phyloP scores from a whole-genome alignment of 2,888 invertebrate genomes.

The Emmelina monodactyla region DNA sequence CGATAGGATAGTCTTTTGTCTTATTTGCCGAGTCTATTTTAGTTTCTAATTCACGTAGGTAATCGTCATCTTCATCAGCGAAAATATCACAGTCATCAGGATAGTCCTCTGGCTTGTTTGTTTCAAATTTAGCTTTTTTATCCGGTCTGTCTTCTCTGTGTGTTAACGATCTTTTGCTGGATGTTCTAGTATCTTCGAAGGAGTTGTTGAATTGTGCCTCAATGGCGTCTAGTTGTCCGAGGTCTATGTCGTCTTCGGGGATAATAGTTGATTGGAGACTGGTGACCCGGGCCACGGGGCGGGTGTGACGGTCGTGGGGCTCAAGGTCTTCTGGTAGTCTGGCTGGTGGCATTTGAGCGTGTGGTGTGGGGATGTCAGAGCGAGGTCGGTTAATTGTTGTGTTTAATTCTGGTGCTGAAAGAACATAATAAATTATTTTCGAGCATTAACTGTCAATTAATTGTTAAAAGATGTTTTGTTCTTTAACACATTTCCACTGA shows the following conservation, averaged over 20 bases:
- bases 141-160: constrained; percentile 25
- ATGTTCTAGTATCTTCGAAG: background rate
- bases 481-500: too few relatives aligned
- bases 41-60: constrained; percentile 37
- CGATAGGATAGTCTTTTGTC: constrained; percentile 16
- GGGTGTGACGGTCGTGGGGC: constrained; percentile 17
- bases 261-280: constrained; percentile 29
- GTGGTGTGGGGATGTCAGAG: constrained; percentile 30
- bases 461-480: too few relatives aligned
- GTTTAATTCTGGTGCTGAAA: constrained; percentile 28
- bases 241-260: constrained; percentile 40
- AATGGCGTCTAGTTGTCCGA: constrained; percentile 39
- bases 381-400: constrained; percentile 23
- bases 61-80: constrained; percentile 39
- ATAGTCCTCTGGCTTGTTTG: constrained; percentile 29
- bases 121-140: constrained; percentile 33
- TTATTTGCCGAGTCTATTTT: constrained; percentile 25
- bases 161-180: constrained; percentile 4
- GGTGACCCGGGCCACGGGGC: constrained; percentile 27
- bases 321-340: constrained; percentile 13
- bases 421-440: constrained; percentile 1
- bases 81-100: constrained; percentile 36
- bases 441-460: too few relatives aligned
- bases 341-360: constrained; percentile 25
- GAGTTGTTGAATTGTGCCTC: constrained; percentile 29